Conservation (phyloP, 2,888 invertebrate genomes). For the Drosophila meridionalis region DNA sequence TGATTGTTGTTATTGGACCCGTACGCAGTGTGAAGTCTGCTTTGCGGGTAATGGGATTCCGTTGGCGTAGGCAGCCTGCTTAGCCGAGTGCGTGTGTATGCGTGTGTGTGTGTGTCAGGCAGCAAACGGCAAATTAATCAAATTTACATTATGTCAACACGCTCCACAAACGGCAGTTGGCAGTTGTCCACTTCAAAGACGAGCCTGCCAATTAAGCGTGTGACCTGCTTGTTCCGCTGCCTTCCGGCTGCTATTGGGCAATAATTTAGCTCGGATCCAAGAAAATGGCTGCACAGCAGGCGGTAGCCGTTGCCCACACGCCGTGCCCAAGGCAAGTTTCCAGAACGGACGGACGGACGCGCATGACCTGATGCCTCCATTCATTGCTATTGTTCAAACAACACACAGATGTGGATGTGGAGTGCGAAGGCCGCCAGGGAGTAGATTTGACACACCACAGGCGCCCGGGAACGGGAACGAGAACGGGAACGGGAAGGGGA, state of each 20-base stretch:
- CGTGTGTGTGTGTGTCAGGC: neutral
- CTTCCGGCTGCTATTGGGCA: slow-evolving; percentile 18
- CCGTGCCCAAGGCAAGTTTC: slow-evolving; percentile 5
- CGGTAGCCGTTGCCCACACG: neutral
- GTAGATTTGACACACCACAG: slow-evolving; percentile 28
- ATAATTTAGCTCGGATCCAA: slow-evolving; percentile 14
- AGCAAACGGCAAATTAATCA: slow-evolving; percentile 67
- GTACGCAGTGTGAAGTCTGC: slow-evolving; percentile 4
- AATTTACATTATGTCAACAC: slow-evolving; percentile 72
- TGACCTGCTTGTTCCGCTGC: slow-evolving; percentile 25
- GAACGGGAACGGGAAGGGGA: too few relatives aligned
- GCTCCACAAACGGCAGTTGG: slow-evolving; percentile 12
- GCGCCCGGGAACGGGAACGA: neutral
- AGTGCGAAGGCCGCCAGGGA: slow-evolving; percentile 17
- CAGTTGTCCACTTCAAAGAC: slow-evolving; percentile 26
- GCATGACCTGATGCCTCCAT: slow-evolving; percentile 22
- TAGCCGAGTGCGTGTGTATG: neutral
- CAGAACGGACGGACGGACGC: slow-evolving; percentile 2
- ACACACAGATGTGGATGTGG: neutral
- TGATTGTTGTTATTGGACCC: slow-evolving; percentile 34
- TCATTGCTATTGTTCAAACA: slow-evolving; percentile 29
- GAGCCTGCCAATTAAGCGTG: slow-evolving; percentile 28
- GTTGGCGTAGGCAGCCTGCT: neutral
- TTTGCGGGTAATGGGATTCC: slow-evolving; percentile 1
- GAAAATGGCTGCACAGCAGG: slow-evolving; percentile 18